Base-by-base conservation (phyloP, 1,140 invertebrate species). In the Pemphigus obesinymphae region DNA sequence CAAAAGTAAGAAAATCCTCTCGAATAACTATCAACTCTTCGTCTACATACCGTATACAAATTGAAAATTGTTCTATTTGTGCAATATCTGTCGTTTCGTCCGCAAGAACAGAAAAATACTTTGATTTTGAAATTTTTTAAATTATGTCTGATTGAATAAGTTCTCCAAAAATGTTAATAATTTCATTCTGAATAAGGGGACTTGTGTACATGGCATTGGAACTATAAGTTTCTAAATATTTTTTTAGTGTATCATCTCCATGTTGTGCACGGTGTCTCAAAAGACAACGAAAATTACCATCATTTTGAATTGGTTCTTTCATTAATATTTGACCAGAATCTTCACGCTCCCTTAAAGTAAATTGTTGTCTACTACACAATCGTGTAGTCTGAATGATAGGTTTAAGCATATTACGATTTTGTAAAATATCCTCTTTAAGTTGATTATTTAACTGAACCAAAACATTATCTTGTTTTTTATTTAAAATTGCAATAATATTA, bases 61-160 rank as follows among this genome's bases (percentile, higher is more conserved):
- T 73, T 45, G 84, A 84, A 82, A 84, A 83, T 75, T 84, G 83
- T 84, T 84, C 84, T 34, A 80, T 84, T 84, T 78, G 34, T 26
- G 78, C 61, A 26, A 83, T 83, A 82, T 84, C 82, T 34, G 80
- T 82, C 37, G 82, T 84, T 84, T 84, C 83, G 72, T 84, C 83
- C 1, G 83, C 82, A n/a, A n/a, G n/a, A n/a, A n/a, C n/a, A n/a
- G n/a, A n/a, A n/a, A n/a, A n/a, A n/a, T n/a, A n/a, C n/a, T n/a
- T n/a, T n/a, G n/a, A n/a, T n/a, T n/a, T n/a, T n/a, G n/a, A n/a
- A n/a, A n/a, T n/a, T n/a, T n/a, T 81, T 68, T 63, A 26, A 43
- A 84, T 75, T 61, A 84, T 82, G 37, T 81, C 70, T 34, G 20
- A 37, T 61, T 50, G 53, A 73, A 84, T 82, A 53, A 83, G 34